Percentiles rank a stretch among this genome's conserved stretches.
phyloP scores from a whole-genome alignment of 1,140 invertebrate genomes.

The Tribolium castaneum region DNA sequence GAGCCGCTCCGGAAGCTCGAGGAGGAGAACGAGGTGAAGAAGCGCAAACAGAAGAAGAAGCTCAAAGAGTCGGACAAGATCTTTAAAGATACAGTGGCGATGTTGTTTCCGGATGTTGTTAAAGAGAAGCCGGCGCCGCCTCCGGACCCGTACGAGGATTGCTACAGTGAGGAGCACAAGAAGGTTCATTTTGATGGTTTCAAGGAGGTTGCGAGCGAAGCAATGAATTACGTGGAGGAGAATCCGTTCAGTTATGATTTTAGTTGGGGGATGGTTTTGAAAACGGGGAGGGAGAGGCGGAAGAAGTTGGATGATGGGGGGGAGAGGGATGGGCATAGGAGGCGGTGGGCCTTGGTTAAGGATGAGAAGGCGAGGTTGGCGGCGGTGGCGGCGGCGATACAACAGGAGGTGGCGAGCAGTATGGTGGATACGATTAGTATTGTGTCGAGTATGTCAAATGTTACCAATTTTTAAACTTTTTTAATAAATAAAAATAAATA shows the following conservation, averaged over 20 bases:
- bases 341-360: background rate
- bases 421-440: background rate
- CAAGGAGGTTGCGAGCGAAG: constrained; percentile 34
- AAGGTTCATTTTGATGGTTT: constrained; percentile 47
- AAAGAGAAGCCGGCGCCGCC: constrained; percentile 55
- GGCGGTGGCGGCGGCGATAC: background rate
- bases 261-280: constrained; percentile 47
- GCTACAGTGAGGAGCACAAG: constrained; percentile 42
- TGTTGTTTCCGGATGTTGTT: constrained; percentile 60
- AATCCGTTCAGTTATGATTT: constrained; percentile 57
- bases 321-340: background rate
- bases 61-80: constrained; percentile 57
- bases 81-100: constrained; percentile 58
- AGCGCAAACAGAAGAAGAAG: constrained; percentile 59
- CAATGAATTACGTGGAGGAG: constrained; percentile 44
- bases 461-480: background rate
- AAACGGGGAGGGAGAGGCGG: background rate
- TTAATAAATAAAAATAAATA: no score
- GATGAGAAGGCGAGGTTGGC: background rate
- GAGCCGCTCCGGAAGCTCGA: constrained; percentile 64
- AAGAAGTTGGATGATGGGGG: background rate
- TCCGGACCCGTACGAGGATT: constrained; percentile 55
- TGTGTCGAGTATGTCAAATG: background rate
- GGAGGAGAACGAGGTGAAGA: constrained; percentile 62
- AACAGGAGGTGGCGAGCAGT: background rate